Evolutionary conservation across 1,140 invertebrate genomes (phyloP).

Genomic region (Leptestheria dahalacensis): DNA sequence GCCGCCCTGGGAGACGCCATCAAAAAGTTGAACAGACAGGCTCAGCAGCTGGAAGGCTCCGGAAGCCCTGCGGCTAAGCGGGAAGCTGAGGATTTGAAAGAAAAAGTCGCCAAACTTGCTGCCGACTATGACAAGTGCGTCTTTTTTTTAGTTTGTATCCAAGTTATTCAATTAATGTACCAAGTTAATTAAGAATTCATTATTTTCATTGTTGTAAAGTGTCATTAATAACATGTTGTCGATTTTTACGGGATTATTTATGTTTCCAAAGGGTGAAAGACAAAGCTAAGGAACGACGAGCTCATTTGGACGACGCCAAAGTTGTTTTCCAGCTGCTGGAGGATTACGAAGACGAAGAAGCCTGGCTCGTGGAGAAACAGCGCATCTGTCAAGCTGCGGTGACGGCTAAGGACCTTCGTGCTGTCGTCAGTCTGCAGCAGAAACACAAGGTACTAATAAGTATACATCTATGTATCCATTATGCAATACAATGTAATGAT

Average conservation of each 20-base stretch:
- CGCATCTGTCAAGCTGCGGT: constrained; percentile 75
- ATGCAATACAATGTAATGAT: no score
- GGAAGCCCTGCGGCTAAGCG: constrained; percentile 36
- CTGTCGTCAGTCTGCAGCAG: constrained; percentile 74
- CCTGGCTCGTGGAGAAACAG: constrained; percentile 84
- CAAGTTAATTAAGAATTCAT: no score
- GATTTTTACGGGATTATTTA: background rate
- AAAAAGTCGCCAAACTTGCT: constrained; percentile 53
- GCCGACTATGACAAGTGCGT: constrained; percentile 50
- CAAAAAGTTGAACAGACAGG: constrained; percentile 54
- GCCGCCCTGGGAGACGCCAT: constrained; percentile 63
- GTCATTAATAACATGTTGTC: background rate
- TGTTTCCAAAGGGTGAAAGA: constrained; percentile 4
- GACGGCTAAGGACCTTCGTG: constrained; percentile 82
- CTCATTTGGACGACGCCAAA: constrained; percentile 71
- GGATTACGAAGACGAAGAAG: constrained; percentile 83
- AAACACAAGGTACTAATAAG: constrained; percentile 64
- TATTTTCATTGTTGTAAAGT: no score
- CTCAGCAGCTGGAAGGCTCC: constrained; percentile 25
- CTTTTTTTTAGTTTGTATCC: no score
- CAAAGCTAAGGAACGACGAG: constrained; percentile 47
- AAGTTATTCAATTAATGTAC: no score
- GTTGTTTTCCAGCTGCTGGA: constrained; percentile 90
- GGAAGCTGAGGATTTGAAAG: constrained; percentile 46
- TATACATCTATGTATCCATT: no score